phyloP scores from a whole-genome alignment of 2,888 invertebrate species.

The Lepetodrilus schrolli region DNA sequence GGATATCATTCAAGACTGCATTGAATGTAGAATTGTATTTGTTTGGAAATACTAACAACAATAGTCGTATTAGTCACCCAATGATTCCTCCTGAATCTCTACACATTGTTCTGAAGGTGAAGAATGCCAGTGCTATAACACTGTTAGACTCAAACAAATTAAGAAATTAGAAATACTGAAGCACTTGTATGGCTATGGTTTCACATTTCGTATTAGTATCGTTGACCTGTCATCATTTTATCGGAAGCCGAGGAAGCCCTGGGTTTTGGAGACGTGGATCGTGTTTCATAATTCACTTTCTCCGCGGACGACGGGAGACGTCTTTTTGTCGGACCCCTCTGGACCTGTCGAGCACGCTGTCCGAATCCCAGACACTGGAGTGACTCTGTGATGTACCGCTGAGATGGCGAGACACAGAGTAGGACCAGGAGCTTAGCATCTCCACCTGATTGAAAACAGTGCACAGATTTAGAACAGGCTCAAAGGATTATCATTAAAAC shows the following conservation, averaged over 20 bases:
- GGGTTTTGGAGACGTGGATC: constrained; percentile 8
- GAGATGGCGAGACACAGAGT: constrained; percentile 68
- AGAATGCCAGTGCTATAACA: too few relatives aligned
- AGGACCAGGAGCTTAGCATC: constrained; percentile 69
- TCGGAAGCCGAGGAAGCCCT: background rate
- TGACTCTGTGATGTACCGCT: constrained; percentile 67
- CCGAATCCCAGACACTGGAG: constrained; percentile 70
- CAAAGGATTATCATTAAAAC: too few relatives aligned
- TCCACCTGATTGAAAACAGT: constrained; percentile 55
- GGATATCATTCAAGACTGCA: too few relatives aligned
- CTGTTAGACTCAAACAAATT: too few relatives aligned
- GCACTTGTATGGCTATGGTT: too few relatives aligned
- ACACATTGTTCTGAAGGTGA: too few relatives aligned
- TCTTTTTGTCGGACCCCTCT: constrained; percentile 66
- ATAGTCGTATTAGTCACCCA: too few relatives aligned
- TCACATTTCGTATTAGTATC: background rate
- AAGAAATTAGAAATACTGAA: too few relatives aligned
- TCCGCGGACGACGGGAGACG: constrained; percentile 64
- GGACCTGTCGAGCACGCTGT: constrained; percentile 69
- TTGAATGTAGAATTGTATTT: too few relatives aligned
- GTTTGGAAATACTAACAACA: too few relatives aligned
- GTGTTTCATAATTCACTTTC: constrained; percentile 49
- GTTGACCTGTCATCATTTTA: background rate
- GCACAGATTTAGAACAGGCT: too few relatives aligned
- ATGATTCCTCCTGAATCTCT: too few relatives aligned